Evolutionary conservation across 1,140 invertebrate species (phyloP).

Genomic region (Scaptomyza hsui): DNA sequence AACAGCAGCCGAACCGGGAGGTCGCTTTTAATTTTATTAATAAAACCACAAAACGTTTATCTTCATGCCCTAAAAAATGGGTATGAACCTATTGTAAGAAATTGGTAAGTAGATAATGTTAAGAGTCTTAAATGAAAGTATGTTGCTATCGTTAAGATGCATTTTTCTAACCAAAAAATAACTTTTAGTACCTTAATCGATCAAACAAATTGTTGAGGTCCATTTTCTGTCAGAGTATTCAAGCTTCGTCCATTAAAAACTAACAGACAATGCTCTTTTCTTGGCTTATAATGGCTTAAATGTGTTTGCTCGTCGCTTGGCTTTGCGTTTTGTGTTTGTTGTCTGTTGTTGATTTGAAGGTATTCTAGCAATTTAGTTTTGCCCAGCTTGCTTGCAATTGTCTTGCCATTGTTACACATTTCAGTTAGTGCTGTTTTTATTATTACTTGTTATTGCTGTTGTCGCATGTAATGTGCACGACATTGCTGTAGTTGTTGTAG

Average conservation of each 20-base stretch:
- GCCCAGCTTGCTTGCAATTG: conserved; percentile 31
- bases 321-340: conserved; percentile 12
- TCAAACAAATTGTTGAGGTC: not conserved
- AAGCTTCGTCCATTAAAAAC: not conserved
- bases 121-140: too few species aligned
- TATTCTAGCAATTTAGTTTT: conserved; percentile 40
- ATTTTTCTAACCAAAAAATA: too few species aligned
- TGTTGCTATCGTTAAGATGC: too few species aligned
- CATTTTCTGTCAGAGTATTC: conserved; percentile 17
- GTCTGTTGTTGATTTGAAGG: conserved; percentile 28
- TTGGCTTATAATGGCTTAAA: conserved; percentile 1
- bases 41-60: conserved; percentile 31
- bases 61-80: not conserved
- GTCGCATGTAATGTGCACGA: conserved; percentile 61
- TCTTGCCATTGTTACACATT: conserved; percentile 72
- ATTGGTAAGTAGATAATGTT: too few species aligned
- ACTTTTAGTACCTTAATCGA: too few species aligned
- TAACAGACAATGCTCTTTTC: not conserved
- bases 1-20: conserved; percentile 18
- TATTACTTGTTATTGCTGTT: conserved; percentile 7
- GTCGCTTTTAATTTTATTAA: conserved; percentile 62
- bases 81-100: too few species aligned
- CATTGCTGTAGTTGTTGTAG: conserved; percentile 53
- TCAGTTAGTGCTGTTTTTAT: conserved; percentile 27
- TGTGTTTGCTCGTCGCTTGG: conserved; percentile 45